phyloP scores from a whole-genome alignment of 2,888 invertebrate genomes.

The Automeris io region DNA sequence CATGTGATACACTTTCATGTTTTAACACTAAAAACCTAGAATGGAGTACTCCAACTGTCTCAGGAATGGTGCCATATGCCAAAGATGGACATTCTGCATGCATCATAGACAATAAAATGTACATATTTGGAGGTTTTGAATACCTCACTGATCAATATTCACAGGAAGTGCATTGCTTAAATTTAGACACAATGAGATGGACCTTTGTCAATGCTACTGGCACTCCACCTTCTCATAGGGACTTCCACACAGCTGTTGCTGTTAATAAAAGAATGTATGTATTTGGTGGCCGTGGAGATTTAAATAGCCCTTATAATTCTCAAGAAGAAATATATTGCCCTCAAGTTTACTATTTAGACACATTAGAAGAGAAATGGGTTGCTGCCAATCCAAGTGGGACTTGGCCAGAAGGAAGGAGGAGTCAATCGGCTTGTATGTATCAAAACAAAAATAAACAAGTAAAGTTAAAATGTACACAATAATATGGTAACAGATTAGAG shows the following conservation, averaged over 20 bases:
- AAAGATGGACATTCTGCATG: constrained; percentile 96
- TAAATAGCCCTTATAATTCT: constrained; percentile 66
- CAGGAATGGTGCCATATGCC: constrained; percentile 85
- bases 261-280: constrained; percentile 89
- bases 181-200: constrained; percentile 86
- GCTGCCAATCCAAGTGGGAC: constrained; percentile 76
- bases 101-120: constrained; percentile 87
- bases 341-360: constrained; percentile 85
- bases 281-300: constrained; percentile 92
- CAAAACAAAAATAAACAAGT: not conserved
- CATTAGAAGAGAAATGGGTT: constrained; percentile 82
- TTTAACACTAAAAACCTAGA: constrained; percentile 84
- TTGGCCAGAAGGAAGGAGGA: constrained; percentile 87
- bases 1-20: constrained; percentile 88
- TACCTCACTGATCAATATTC: constrained; percentile 89
- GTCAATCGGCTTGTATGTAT: constrained; percentile 92
- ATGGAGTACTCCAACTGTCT: constrained; percentile 81
- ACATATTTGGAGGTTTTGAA: constrained; percentile 94
- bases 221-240: constrained; percentile 83
- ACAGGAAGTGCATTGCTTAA: constrained; percentile 84
- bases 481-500: too few species aligned
- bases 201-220: constrained; percentile 79
- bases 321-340: constrained; percentile 87
- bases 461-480: not conserved
- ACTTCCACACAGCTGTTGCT: constrained; percentile 92